Percentiles rank a stretch among this genome's conserved stretches.
Conservation (phyloP, 2,888 invertebrate species). For the Syrista parreyssii region DNA sequence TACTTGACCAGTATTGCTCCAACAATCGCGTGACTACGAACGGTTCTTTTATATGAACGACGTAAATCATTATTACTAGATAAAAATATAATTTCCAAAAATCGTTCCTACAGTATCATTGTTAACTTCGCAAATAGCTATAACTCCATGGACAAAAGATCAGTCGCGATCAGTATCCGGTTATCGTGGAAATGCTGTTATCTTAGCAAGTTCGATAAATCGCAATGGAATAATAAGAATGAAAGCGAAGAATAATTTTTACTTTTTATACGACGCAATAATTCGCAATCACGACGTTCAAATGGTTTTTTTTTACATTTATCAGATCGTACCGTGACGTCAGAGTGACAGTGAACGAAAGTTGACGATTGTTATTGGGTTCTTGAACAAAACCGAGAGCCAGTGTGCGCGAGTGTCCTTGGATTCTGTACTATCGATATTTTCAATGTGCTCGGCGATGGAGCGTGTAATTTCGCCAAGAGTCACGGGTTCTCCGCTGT, state of each 20-base stretch:
- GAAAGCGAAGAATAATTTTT: background rate
- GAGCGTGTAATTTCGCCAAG: background rate
- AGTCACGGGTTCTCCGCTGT: background rate
- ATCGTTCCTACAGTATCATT: background rate
- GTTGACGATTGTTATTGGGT: background rate
- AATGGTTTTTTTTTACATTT: background rate
- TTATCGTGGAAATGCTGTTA: background rate
- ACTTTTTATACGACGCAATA: background rate
- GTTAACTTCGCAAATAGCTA: background rate
- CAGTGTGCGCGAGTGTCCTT: constrained; percentile 1
- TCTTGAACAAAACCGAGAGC: background rate
- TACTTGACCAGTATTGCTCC: constrained; percentile 38
- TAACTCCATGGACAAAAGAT: background rate
- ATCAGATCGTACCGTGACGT: background rate
- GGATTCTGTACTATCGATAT: background rate
- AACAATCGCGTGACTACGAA: constrained; percentile 39
- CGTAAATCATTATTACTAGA: background rate
- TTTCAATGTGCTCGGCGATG: background rate
- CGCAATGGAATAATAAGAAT: background rate
- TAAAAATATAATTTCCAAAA: background rate
- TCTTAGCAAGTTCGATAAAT: background rate
- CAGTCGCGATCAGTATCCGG: background rate
- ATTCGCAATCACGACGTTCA: background rate
- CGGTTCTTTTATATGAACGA: constrained; percentile 23
- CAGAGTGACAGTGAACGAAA: no score